Percentiles rank a stretch among this genome's conserved stretches.
phyloP scores from a whole-genome alignment of 2,797 vertebrate genomes.

The Calcarius lapponicus region DNA sequence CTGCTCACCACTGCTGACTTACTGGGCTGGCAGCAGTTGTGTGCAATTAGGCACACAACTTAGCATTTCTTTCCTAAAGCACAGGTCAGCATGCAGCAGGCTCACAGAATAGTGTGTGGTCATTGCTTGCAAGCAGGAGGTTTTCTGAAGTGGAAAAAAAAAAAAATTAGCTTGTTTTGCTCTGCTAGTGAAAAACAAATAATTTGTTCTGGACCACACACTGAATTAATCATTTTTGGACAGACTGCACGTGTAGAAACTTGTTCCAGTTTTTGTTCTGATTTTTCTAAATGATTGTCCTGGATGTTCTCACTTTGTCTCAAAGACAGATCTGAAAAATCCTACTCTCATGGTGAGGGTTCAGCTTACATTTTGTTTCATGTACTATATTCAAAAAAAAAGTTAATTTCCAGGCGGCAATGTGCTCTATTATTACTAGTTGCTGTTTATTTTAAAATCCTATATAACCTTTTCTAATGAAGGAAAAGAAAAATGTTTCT shows the following conservation, averaged over 20 bases:
- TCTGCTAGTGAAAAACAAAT: constrained; percentile 12
- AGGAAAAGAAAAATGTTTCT: not conserved
- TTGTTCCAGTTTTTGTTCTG: constrained; percentile 14
- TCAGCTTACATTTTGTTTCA: not conserved
- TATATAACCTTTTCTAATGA: not conserved
- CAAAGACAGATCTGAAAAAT: not conserved
- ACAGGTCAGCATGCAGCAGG: not conserved
- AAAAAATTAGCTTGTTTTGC: constrained; percentile 11
- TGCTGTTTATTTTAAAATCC: not conserved
- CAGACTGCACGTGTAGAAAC: not conserved
- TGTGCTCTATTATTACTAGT: not conserved
- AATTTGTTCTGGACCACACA: constrained; percentile 54
- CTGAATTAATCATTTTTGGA: constrained; percentile 9
- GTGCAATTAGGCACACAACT: not conserved
- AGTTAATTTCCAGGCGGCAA: not conserved
- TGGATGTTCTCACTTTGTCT: constrained; percentile 7
- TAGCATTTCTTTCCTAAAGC: constrained; percentile 7
- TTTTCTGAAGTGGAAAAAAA: constrained; percentile 34
- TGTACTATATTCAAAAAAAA: not conserved
- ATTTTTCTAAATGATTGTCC: not conserved
- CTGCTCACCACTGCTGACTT: not conserved
- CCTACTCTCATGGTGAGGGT: not conserved
- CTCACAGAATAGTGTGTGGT: constrained; percentile 10
- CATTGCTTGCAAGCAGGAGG: not conserved
- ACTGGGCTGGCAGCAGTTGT: not conserved